phyloP scores from a whole-genome alignment of 2,113 vertebrate species.

The Micronycteris hirsuta region DNA sequence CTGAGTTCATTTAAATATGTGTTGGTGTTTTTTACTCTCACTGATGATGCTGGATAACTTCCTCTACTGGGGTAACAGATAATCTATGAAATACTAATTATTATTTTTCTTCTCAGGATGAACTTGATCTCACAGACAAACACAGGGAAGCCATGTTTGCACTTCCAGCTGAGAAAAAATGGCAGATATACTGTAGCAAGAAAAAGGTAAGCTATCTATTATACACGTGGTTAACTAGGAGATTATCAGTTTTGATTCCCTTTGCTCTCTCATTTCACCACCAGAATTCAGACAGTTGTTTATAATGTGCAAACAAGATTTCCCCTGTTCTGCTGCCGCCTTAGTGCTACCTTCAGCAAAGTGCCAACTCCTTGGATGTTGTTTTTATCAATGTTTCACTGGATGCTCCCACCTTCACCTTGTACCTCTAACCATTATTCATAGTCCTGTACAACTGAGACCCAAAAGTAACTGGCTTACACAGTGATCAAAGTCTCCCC shows the following conservation, averaged over 20 bases:
- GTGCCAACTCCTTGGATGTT: not conserved
- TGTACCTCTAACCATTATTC: not conserved
- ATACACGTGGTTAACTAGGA: not conserved
- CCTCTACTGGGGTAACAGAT: not conserved
- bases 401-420: not conserved
- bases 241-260: not conserved
- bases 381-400: not conserved
- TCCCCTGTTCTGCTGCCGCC: not conserved
- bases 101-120: conserved; percentile 85
- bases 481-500: not conserved
- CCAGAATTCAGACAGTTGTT: not conserved
- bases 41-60: not conserved
- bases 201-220: conserved; percentile 87
- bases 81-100: conserved; percentile 28
- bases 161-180: conserved; percentile 95
- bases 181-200: conserved; percentile 99
- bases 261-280: not conserved
- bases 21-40: not conserved
- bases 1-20: not conserved
- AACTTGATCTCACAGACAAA: conserved; percentile 97
- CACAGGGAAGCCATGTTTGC: conserved; percentile 99
- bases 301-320: not conserved
- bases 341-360: fast-evolving
- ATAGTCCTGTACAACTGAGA: not conserved
- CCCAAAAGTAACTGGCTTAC: not conserved